Evolutionary conservation across 2,888 invertebrate species (phyloP), one percentile per base, ranked within the genome.

Genomic region (Gastrophysa polygoni): DNA sequence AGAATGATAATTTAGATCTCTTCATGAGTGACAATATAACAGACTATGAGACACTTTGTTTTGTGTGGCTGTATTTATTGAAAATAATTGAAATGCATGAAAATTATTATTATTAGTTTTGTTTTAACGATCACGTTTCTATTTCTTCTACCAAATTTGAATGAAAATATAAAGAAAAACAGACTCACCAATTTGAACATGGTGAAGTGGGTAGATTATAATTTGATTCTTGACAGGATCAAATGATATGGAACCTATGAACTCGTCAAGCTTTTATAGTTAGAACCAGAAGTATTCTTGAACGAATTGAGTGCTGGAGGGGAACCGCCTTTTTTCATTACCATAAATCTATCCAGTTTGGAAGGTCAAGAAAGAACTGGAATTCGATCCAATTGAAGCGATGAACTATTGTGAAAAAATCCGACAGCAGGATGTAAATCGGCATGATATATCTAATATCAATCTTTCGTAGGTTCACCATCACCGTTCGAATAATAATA

Each of bases 111-210:
- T n/a, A n/a, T n/a, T n/a, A n/a, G n/a, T n/a, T n/a, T n/a, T n/a
- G n/a, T n/a, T n/a, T n/a, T n/a, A n/a, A n/a, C n/a, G n/a, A n/a
- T n/a, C n/a, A n/a, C n/a, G n/a, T n/a, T n/a, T n/a, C n/a, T n/a
- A n/a, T n/a, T n/a, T n/a, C n/a, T n/a, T 18, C 16, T 16, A 17
- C 44, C n/a, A 6, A 57, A 1, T 29, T 11, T n/a, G 21, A 52
- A 54, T 10, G 11, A 38, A 32, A 44, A 43, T 50, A 21, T 28
- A 43, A 14, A 8, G 46, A 6, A 29, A n/a, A 28, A 54, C n/a
- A n/a, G n/a, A 64, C 64, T 64, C 34, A 64, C 64, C 16, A 64
- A 46, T 57, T 57, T 64, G 49, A 64, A 64, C 64, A 64, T 64
- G 47, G 44, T 64, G 51, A 20, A 43, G 46, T 48, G 8, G 21